Percentiles rank a stretch among this genome's conserved stretches.
Conservation (phyloP, 2,113 vertebrate species). For the Myrmecobius fasciatus region DNA sequence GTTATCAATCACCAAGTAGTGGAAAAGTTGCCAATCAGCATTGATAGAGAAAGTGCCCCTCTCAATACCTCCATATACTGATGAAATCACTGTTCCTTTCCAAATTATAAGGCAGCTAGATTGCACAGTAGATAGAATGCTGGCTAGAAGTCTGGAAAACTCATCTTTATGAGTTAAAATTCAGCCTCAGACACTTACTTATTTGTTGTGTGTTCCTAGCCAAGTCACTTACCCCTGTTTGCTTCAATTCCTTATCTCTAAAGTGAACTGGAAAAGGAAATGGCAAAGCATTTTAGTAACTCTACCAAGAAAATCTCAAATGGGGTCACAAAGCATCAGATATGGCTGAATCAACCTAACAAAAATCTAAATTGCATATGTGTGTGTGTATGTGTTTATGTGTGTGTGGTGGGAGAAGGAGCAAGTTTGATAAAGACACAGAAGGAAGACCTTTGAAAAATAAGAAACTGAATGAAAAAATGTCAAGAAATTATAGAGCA, state of each 20-base stretch:
- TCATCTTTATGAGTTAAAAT: not conserved
- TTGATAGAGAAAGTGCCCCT: not conserved
- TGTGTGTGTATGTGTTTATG: no score
- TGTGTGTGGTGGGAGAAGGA: not conserved
- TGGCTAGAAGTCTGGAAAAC: not conserved
- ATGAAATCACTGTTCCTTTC: not conserved
- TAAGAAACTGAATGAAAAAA: not conserved
- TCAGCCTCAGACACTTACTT: not conserved
- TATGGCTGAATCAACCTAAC: no score
- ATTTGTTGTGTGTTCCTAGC: not conserved
- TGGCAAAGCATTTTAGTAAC: not conserved
- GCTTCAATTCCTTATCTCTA: not conserved
- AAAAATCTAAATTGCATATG: no score
- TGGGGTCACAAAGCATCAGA: no score
- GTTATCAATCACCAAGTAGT: not conserved
- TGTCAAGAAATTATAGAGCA: not conserved
- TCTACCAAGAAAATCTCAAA: not conserved
- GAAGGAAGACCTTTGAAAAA: not conserved
- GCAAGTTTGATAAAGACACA: not conserved
- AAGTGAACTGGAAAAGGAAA: no score
- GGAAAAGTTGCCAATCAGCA: not conserved
- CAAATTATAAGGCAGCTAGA: not conserved
- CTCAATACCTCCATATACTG: not conserved
- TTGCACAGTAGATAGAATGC: not conserved
- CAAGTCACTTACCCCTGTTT: not conserved